Conservation (phyloP, 2,113 vertebrate species). For the Menidia beryllina region DNA sequence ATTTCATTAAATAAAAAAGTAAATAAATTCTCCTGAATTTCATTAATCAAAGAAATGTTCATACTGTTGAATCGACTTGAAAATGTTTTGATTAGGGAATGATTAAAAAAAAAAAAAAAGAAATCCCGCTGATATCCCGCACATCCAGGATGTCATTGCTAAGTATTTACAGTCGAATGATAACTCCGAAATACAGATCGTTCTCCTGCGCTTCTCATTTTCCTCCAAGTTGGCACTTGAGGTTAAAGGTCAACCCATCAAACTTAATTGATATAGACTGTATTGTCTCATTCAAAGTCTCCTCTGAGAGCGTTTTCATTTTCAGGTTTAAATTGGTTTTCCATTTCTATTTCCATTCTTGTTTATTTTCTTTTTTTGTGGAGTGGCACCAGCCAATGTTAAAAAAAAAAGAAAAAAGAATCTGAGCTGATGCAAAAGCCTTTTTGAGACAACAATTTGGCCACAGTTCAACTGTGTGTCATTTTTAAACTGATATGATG, state of each 20-base stretch:
- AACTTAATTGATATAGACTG: neutral
- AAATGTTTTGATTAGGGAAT: no score
- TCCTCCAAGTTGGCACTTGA: neutral
- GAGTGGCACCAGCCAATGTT: neutral
- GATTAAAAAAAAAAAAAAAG: no score
- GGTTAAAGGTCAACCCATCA: neutral
- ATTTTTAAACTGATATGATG: constrained; percentile 4
- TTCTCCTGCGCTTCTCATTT: neutral
- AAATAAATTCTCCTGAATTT: no score
- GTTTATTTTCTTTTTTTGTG: neutral
- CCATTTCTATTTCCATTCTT: no score
- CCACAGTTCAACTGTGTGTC: neutral
- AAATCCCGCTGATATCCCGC: no score
- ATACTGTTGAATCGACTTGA: no score
- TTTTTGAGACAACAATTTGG: neutral
- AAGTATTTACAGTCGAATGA: neutral
- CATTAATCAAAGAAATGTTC: no score
- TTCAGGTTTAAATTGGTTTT: no score
- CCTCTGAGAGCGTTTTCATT: neutral
- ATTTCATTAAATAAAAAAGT: no score
- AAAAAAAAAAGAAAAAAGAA: no score
- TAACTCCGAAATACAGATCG: neutral
- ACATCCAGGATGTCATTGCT: no score
- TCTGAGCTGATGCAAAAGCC: constrained; percentile 7
- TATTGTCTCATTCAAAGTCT: neutral